Percentiles rank a stretch among this genome's conserved stretches.
Conservation (phyloP, 2,113 vertebrate species). For the Herpailurus yagouaroundi region DNA sequence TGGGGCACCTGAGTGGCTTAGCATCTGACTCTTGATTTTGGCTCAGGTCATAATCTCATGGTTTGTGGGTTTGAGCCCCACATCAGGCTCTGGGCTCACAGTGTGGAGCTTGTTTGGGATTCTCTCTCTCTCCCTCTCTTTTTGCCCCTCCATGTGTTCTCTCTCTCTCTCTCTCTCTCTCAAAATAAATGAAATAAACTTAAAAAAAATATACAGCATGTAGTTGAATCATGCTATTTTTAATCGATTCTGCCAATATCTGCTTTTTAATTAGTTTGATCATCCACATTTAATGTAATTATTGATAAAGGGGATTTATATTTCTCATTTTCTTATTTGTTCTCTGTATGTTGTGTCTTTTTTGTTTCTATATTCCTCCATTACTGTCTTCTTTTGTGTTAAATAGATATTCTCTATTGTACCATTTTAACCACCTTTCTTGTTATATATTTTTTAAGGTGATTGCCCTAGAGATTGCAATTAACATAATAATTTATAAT, state of each 20-base stretch:
- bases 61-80: too few relatives aligned
- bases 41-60: too few relatives aligned
- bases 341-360: not conserved
- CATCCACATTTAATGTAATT: not conserved
- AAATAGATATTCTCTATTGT: not conserved
- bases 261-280: not conserved
- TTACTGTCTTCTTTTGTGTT: not conserved
- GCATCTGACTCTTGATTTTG: too few relatives aligned
- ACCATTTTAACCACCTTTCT: not conserved
- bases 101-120: too few relatives aligned
- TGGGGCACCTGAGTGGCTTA: too few relatives aligned
- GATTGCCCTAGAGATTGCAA: not conserved
- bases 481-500: constrained; percentile 18
- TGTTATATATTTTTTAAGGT: not conserved
- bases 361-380: not conserved
- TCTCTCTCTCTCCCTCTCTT: too few relatives aligned
- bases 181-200: too few relatives aligned
- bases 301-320: not conserved
- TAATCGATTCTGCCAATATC: not conserved
- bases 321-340: not conserved
- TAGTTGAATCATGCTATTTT: not conserved
- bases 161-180: too few relatives aligned
- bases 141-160: too few relatives aligned
- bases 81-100: too few relatives aligned
- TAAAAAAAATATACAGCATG: not conserved